Percentiles rank a stretch among this genome's conserved stretches.
phyloP scores from a whole-genome alignment of 2,113 vertebrate genomes.

The Hiodon alosoides region DNA sequence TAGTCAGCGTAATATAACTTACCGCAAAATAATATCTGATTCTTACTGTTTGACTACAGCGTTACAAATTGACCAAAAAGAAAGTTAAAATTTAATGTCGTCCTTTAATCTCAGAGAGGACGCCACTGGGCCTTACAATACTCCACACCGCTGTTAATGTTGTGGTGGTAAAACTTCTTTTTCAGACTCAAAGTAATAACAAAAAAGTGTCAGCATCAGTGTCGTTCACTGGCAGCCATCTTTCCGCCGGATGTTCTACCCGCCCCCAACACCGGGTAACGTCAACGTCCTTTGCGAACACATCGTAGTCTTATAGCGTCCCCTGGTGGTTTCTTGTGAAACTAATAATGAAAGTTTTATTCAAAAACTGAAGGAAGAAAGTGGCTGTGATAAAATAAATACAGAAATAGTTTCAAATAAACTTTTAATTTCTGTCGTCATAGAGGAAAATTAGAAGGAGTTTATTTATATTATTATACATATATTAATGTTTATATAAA shows the following conservation, averaged over 20 bases:
- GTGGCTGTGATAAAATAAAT: no score
- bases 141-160: neutral
- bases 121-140: neutral
- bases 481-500: no score
- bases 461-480: no score
- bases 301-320: conserved; percentile 6
- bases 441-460: no score
- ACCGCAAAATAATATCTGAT: conserved; percentile 4
- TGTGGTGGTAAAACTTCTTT: conserved; percentile 9
- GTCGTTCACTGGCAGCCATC: conserved; percentile 28
- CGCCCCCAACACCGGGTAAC: conserved; percentile 18
- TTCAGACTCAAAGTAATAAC: neutral
- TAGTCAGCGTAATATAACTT: neutral
- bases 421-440: no score
- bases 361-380: no score
- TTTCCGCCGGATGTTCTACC: conserved; percentile 30
- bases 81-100: neutral
- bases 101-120: neutral
- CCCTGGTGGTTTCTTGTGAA: conserved; percentile 14
- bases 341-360: neutral
- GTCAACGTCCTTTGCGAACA: neutral
- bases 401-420: no score
- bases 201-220: conserved; percentile 11
- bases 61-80: neutral
- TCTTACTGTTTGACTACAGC: neutral